These are phyloP conservation scores for Boloria selene DNA, from an alignment of 2,888 invertebrate species.

Conservation along the genomic window DNA sequence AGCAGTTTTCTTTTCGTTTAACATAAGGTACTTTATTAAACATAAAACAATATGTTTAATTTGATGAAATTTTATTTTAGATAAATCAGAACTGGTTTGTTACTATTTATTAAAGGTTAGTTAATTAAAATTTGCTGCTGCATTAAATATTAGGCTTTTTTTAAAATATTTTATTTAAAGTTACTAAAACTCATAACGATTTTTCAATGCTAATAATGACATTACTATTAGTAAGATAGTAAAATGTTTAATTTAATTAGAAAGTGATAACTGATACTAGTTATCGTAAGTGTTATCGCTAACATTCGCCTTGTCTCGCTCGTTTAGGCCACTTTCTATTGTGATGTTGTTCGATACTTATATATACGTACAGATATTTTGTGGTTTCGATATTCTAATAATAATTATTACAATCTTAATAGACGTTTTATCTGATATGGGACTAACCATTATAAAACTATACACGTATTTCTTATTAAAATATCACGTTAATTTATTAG, in stretches of 20 bases:
- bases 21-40: no score
- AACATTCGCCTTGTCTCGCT: constrained; percentile 20
- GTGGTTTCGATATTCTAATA: constrained; percentile 5
- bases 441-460: constrained; percentile 7
- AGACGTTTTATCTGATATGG: constrained; percentile 15
- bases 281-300: constrained; percentile 15
- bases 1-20: no score
- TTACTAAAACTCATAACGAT: neutral
- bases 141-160: no score
- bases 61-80: neutral
- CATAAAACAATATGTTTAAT: neutral
- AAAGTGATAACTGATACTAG: constrained; percentile 16
- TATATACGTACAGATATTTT: constrained; percentile 2
- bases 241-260: constrained; percentile 21
- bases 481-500: neutral
- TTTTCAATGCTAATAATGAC: neutral
- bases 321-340: constrained; percentile 21
- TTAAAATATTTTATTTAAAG: no score
- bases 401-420: constrained; percentile 10
- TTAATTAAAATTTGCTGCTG: no score
- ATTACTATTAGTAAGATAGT: constrained; percentile 2
- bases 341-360: constrained; percentile 13
- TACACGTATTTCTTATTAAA: neutral
- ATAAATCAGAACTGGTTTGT: no score
- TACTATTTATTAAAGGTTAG: no score